Evolutionary conservation across 2,888 invertebrate species (phyloP).

Genomic region (Ornithoptera priamus): DNA sequence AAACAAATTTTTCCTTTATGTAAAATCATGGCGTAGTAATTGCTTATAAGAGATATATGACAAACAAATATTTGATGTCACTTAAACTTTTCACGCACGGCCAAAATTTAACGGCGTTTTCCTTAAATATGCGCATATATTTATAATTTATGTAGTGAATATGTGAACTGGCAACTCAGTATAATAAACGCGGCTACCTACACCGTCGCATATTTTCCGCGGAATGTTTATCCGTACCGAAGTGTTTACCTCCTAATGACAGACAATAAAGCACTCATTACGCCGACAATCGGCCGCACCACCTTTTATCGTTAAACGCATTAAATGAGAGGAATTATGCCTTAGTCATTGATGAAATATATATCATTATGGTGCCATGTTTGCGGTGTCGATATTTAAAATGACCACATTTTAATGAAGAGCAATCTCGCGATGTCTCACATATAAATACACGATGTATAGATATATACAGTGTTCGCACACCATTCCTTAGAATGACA

Average conservation of each 20-base stretch:
- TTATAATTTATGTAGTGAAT: conserved; percentile 1
- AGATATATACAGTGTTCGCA: neutral
- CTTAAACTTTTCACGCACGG: conserved; percentile 7
- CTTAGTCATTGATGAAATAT: conserved; percentile 38
- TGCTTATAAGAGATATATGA: neutral
- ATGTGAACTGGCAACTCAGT: conserved; percentile 43
- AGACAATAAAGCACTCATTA: conserved; percentile 43
- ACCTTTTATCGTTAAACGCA: conserved; percentile 33
- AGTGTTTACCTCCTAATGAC: conserved; percentile 62
- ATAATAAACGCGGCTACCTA: conserved; percentile 46
- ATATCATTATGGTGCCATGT: conserved; percentile 30
- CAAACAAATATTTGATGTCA: conserved; percentile 7
- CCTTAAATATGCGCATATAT: conserved; percentile 2
- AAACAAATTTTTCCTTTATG: conserved; percentile 16
- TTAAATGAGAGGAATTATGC: conserved; percentile 43
- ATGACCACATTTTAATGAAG: conserved; percentile 32
- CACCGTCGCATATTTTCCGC: conserved; percentile 46
- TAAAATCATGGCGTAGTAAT: conserved; percentile 11
- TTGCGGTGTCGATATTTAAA: conserved; percentile 40
- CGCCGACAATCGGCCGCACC: conserved; percentile 32
- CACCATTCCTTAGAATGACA: too few species aligned
- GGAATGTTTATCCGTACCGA: conserved; percentile 62
- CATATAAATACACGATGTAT: neutral
- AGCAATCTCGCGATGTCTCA: neutral
- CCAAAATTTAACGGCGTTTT: neutral